phyloP scores from a whole-genome alignment of 2,888 invertebrate species.

The Tolmerus cingulatus region DNA sequence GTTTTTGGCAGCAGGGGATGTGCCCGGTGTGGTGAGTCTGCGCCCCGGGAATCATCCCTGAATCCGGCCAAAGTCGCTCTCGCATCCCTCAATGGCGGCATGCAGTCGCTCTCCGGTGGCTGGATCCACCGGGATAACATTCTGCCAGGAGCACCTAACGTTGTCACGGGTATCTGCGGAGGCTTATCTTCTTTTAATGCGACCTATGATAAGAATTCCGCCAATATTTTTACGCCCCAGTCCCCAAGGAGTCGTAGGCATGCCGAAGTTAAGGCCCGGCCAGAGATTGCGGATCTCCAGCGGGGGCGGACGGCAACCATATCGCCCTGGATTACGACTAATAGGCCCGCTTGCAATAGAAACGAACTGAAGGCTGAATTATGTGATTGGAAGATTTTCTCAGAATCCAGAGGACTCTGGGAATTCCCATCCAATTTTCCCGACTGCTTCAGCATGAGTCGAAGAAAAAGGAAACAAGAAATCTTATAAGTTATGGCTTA shows the following conservation, averaged over 20 bases:
- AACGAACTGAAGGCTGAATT: background rate
- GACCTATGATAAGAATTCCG: slow-evolving; percentile 43
- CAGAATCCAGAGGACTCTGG: background rate
- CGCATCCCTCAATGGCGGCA: background rate
- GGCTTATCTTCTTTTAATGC: slow-evolving; percentile 43
- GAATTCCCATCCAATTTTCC: background rate
- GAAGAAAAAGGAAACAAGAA: background rate
- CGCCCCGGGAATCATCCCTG: slow-evolving; percentile 20
- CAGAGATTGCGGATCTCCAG: slow-evolving; percentile 12
- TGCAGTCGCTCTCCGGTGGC: slow-evolving; percentile 2
- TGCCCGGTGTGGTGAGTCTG: slow-evolving; percentile 45
- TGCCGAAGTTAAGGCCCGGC: background rate
- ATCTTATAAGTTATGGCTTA: background rate
- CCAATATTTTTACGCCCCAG: slow-evolving; percentile 37
- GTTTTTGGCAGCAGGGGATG: background rate
- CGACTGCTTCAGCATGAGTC: background rate
- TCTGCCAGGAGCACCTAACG: slow-evolving; percentile 20
- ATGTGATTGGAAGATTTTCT: background rate
- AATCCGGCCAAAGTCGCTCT: slow-evolving; percentile 4
- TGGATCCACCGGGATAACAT: background rate
- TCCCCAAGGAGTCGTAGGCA: slow-evolving; percentile 14
- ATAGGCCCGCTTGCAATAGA: background rate
- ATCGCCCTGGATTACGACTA: slow-evolving; percentile 30
- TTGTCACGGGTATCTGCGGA: slow-evolving; percentile 37
- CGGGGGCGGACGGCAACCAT: background rate